Evolutionary conservation across 2,888 invertebrate genomes (phyloP), one percentile per base, ranked within the genome.

Genomic region (Allolobophora icterica): DNA sequence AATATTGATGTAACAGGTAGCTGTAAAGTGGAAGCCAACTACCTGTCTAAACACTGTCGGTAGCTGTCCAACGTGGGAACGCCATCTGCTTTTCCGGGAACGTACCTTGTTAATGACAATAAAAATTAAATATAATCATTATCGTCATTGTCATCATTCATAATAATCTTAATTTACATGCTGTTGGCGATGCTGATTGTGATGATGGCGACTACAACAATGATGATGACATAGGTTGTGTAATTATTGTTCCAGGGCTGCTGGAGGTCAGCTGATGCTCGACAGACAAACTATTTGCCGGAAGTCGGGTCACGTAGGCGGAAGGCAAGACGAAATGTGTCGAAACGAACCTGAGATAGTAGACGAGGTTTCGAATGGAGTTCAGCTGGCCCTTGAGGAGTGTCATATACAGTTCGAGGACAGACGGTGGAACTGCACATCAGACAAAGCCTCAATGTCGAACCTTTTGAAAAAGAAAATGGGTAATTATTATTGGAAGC

Each of bases 391-490:
- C 24, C 24, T 91, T 33, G 89, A 89, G 35, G 91, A 91, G 52
- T 91, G 91, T 33, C 91, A 89, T 21, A 52, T 87, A 87, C 45
- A 84, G 84, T 84, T 91, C 42, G 45, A 45, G 35, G 89, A 91
- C 30, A 35, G 58, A 33, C 33, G 33, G 13, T 91, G 91, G 91
- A 91, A 91, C 52, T 91, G 91, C 87, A 87, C 91, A 24, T 84
- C 84, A n/a, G 45, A 87, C 33, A 87, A 58, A 33, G 35, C 45
- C 24, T 84, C 91, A 2, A 84, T 91, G 45, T 84, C 87, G 6
- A 91, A 87, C 38, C 89, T 91, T 34, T 34, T 91, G 34, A 91
- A 84, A 34, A 83, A 84, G 42, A 84, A 40, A 83, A 71, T 71
- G 90, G 40, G 42, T 84, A 89, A 52, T n/a, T n/a, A 71, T 71